Base-by-base conservation (phyloP, 2,797 vertebrate genomes). In the Bucorvus abyssinicus region DNA sequence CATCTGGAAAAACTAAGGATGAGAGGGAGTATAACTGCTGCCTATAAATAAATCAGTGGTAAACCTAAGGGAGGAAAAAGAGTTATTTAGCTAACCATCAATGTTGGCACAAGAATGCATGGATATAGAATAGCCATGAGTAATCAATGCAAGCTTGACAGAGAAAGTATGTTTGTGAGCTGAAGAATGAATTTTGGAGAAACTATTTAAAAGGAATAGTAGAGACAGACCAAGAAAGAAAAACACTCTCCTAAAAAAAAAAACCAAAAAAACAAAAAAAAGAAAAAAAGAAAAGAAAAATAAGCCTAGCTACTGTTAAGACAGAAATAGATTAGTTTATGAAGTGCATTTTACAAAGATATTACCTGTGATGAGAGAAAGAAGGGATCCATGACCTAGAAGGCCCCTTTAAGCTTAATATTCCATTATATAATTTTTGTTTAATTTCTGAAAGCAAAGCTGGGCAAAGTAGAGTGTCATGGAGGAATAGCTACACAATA, bases 241-340 rank as follows among this genome's bases (percentile, higher is more conserved):
- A 36, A 8, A 82, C 3, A 68, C 0, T 14, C 9, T 49, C 12
- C 4, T 40, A 7, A 73, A 47, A 7, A 63, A 47, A 56, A 14
- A 36, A 17, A 4, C 10, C 10, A 59, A 26, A 14, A 49, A 22
- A 44, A 19, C 7, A 7, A 8, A 8, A 42, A 60, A 26, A 1
- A 1, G 2, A 29, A 13, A 3, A 27, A 6, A 23, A 34, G 21
- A 22, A 5, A 1, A 1, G 0, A 10, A 60, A 49, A 79, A 40
- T 40, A 67, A 24, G 0, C 3, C 12, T 38, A 27, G 11, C 5
- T 59, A 47, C 7, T 20, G 0, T n/a, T 71, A 75, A 40, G 20
- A 45, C 13, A 74, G 14, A 55, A 50, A 70, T 7, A 15, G 6
- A 21, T 38, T 71, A 24, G 19, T 68, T 76, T 57, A 73, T 57